Conservation (phyloP, 2,113 vertebrate species). For the Pleuronectes platessa region DNA sequence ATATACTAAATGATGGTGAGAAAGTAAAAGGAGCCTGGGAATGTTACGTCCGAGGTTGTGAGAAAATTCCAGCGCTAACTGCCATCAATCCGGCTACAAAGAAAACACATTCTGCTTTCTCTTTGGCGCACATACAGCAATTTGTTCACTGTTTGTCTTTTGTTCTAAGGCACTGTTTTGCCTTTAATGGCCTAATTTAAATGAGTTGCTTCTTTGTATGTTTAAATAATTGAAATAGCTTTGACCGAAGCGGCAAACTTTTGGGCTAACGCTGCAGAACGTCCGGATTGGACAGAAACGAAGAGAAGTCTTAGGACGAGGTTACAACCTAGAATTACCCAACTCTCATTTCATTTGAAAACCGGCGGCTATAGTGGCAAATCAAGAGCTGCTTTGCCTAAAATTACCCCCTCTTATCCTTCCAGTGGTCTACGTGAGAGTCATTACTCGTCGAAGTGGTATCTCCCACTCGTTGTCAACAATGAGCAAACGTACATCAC, state of each 20-base stretch:
- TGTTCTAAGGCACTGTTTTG: constrained; percentile 42
- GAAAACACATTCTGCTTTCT: constrained; percentile 60
- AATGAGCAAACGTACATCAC: constrained; percentile 14
- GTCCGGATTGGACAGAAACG: not conserved
- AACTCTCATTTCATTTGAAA: not conserved
- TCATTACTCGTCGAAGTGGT: constrained; percentile 29
- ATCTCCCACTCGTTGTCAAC: constrained; percentile 39
- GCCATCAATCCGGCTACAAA: constrained; percentile 74
- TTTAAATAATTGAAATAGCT: constrained; percentile 64
- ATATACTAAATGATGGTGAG: constrained; percentile 48
- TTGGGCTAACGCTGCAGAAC: constrained; percentile 15
- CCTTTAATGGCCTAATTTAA: constrained; percentile 65
- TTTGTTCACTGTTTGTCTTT: constrained; percentile 68
- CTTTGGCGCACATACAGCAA: constrained; percentile 62
- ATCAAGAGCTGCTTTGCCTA: constrained; percentile 46
- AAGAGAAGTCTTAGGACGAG: not conserved
- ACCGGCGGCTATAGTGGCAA: not conserved
- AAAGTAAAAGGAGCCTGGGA: constrained; percentile 45
- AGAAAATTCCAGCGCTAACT: constrained; percentile 40
- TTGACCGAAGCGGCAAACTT: constrained; percentile 39
- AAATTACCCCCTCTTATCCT: constrained; percentile 28
- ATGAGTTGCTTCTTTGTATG: constrained; percentile 51
- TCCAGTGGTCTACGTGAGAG: constrained; percentile 32
- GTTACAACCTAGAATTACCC: not conserved
- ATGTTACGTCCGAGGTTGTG: constrained; percentile 47